phyloP scores from a whole-genome alignment of 2,888 invertebrate species.

The Gisinianus flammeolus region DNA sequence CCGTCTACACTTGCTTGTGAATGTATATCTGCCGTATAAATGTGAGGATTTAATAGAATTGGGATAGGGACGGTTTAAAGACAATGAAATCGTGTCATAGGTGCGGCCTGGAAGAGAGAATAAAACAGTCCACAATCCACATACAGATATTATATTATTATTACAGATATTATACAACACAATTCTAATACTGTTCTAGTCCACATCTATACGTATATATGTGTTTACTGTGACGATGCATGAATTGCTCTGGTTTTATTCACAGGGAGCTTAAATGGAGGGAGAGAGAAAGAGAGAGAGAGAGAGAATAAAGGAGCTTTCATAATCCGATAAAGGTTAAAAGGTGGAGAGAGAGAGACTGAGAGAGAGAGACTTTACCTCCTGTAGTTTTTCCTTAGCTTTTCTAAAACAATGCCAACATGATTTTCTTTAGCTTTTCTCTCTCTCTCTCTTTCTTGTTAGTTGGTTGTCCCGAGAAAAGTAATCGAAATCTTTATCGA shows the following conservation, averaged over 20 bases:
- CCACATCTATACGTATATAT: background rate
- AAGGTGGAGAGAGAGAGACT: conserved; percentile 25
- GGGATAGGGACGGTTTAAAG: background rate
- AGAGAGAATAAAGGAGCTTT: conserved; percentile 28
- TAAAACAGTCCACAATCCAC: background rate
- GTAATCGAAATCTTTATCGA: conserved; percentile 29
- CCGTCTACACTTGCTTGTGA: background rate
- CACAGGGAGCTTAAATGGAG: conserved; percentile 18
- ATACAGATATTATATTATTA: background rate
- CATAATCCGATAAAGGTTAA: conserved; percentile 38
- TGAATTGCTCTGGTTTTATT: conserved; percentile 30
- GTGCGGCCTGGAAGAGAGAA: background rate
- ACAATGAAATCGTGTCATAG: background rate
- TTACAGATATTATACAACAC: background rate
- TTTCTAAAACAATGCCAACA: conserved; percentile 27
- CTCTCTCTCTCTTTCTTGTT: background rate
- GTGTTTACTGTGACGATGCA: conserved; percentile 3
- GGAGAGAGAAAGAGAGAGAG: background rate
- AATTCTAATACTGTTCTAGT: too few relatives aligned
- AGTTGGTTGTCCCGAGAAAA: background rate
- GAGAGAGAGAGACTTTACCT: conserved; percentile 15
- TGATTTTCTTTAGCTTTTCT: conserved; percentile 20
- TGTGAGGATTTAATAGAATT: background rate
- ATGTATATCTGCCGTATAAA: background rate
- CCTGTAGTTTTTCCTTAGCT: conserved; percentile 19